These are phyloP conservation scores for Laticauda colubrina DNA, from an alignment of 2,113 vertebrate species.

Conservation along the genomic window DNA sequence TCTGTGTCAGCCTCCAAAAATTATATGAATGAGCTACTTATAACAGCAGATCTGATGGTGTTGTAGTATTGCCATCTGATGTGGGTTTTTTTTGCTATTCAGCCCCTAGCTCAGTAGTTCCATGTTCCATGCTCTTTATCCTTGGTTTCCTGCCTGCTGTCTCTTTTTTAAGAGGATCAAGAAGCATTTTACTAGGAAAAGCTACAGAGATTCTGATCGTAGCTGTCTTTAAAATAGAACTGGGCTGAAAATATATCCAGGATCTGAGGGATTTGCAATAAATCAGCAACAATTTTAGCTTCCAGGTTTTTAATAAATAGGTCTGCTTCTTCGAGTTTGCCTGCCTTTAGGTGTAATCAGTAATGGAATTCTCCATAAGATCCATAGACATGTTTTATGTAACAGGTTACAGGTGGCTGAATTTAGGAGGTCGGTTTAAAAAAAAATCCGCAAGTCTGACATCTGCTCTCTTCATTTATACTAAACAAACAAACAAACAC, in stretches of 20 bases:
- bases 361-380: background rate
- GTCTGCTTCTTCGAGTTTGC: background rate
- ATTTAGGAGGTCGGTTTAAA: background rate
- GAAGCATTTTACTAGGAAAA: background rate
- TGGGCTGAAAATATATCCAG: background rate
- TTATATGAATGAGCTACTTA: background rate
- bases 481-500: background rate
- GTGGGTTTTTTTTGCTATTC: background rate
- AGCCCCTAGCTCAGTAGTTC: background rate
- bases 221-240: background rate
- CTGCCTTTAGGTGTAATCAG: background rate
- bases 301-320: background rate
- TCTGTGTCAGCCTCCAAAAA: rapidly evolving
- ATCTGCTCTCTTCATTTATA: background rate
- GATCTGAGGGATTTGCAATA: background rate
- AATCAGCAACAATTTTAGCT: background rate
- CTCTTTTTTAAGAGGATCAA: background rate
- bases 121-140: background rate
- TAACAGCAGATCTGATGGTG: conserved; percentile 8
- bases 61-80: background rate
- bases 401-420: background rate
- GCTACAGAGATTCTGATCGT: background rate
- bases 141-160: background rate
- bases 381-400: background rate
- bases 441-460: background rate